phyloP scores from a whole-genome alignment of 2,888 invertebrate genomes.

The Apantesis nais region DNA sequence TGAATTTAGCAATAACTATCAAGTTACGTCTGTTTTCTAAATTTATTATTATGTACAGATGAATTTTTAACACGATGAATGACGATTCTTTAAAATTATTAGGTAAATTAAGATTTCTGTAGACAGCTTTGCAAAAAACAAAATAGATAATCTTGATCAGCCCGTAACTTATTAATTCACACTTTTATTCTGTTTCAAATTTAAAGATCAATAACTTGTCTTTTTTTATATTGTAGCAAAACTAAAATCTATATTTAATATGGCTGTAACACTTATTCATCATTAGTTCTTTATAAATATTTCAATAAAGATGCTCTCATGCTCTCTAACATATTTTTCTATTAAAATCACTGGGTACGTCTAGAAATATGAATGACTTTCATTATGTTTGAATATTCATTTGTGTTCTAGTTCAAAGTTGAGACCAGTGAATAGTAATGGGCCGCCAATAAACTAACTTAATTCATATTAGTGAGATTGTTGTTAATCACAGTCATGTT shows the following conservation, averaged over 20 bases:
- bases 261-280: too few relatives aligned
- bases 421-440: neutral
- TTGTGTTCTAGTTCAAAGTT: neutral
- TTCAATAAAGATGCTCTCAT: too few relatives aligned
- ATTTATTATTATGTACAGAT: constrained; percentile 39
- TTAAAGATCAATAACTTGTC: neutral
- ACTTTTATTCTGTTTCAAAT: neutral
- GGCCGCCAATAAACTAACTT: too few relatives aligned
- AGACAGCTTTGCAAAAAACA: neutral
- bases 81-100: neutral
- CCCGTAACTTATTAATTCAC: neutral
- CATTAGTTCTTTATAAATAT: too few relatives aligned
- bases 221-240: too few relatives aligned
- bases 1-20: constrained; percentile 38
- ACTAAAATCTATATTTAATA: too few relatives aligned
- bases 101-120: neutral
- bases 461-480: constrained; percentile 22
- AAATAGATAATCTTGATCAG: neutral
- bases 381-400: neutral
- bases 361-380: too few relatives aligned
- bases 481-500: constrained; percentile 20
- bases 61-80: too few relatives aligned
- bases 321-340: too few relatives aligned
- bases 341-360: too few relatives aligned
- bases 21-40: constrained; percentile 39